These are phyloP conservation scores for Romanomermis culicivorax DNA, from an alignment of 2,888 invertebrate species.

Conservation along the genomic window DNA sequence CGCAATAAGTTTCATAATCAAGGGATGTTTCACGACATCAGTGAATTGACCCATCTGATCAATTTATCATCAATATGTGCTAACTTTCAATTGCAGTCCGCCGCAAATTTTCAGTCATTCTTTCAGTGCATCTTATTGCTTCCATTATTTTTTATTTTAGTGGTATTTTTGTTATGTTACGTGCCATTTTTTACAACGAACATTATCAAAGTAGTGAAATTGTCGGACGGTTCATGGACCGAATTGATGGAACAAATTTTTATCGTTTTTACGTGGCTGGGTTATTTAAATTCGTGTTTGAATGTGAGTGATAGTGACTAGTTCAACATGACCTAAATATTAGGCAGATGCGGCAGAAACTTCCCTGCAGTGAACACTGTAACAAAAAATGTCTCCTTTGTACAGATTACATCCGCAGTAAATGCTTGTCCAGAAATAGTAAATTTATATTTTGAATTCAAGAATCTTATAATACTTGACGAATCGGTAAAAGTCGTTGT, in stretches of 20 bases:
- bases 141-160: conserved; percentile 24
- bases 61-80: no score
- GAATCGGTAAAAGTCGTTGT: no score
- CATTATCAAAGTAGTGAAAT: conserved; percentile 25
- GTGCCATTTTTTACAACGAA: conserved; percentile 36
- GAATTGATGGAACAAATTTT: conserved; percentile 16
- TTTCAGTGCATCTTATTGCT: not conserved
- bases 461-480: no score
- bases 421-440: no score
- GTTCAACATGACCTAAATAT: no score
- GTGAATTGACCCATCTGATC: no score
- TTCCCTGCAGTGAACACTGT: no score
- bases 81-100: no score
- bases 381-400: not conserved
- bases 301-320: not conserved
- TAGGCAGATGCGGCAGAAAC: no score
- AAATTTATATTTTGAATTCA: no score
- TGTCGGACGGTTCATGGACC: conserved; percentile 20
- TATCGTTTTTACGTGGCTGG: conserved; percentile 30
- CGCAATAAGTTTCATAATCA: no score
- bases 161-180: conserved; percentile 35
- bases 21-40: no score
- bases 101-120: not conserved
- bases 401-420: not conserved
- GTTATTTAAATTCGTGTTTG: conserved; percentile 33